Conservation (phyloP, 2,888 invertebrate species). For the Nemurella pictetii region DNA sequence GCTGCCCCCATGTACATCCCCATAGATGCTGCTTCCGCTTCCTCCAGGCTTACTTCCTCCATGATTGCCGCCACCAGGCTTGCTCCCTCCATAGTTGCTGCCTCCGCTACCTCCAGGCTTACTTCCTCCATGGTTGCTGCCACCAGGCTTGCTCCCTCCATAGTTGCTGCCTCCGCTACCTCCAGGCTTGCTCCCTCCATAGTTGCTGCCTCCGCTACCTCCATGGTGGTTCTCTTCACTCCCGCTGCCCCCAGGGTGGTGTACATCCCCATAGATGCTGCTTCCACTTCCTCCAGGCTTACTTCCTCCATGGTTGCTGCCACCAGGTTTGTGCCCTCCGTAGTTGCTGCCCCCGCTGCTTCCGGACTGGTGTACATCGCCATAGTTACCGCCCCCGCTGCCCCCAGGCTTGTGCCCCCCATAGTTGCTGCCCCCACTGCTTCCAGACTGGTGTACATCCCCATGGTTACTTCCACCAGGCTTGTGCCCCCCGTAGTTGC, state of each 20-base stretch:
- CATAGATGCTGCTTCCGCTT: background rate
- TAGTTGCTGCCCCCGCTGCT: background rate
- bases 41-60: conserved; percentile 15
- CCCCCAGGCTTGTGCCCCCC: background rate
- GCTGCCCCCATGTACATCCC: no score
- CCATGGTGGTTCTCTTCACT: background rate
- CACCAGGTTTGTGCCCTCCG: background rate
- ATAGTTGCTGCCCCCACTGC: background rate
- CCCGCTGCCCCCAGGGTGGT: background rate
- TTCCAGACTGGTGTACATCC: no score
- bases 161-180: background rate
- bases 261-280: background rate
- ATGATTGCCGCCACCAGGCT: background rate
- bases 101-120: background rate
- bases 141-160: background rate
- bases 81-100: no score
- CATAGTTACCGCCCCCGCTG: background rate
- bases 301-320: background rate
- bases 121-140: background rate
- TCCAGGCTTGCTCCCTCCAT: no score
- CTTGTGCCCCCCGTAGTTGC: background rate
- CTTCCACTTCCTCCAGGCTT: background rate
- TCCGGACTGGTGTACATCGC: background rate
- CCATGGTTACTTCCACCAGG: background rate
- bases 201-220: no score